Evolutionary conservation across 2,113 vertebrate species (phyloP), one percentile per base, ranked within the genome.

Genomic region (Peromyscus leucopus): DNA sequence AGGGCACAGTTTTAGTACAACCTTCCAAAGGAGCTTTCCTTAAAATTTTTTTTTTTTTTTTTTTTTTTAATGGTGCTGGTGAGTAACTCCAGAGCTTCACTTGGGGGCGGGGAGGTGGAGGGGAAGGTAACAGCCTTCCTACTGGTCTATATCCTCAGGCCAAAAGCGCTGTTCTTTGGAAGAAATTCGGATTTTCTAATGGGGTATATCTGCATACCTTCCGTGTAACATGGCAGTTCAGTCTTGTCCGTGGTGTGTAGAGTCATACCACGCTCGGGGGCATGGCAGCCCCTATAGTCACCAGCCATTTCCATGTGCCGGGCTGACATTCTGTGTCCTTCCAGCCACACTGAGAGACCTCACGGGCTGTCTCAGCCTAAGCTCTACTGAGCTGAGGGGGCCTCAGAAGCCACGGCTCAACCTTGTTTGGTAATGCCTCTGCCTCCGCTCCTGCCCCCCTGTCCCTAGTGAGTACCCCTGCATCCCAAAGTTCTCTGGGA

Each of bases 1-100:
- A 75, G 61, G 79, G 79, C 19, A 36, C 9, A 94, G 33, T 96
- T 95, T 90, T 16, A 85, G 94, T 88, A 92, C 75, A 91, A 94
- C 63, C 46, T 95, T 78, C 5, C 39, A 87, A 92, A 83, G 24
- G 31, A 93, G 31, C 86, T 24, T 39, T 33, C 21, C 16, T 16
- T 51, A 33, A 80, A 79, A 51, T n/a, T n/a, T n/a, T n/a, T n/a
- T n/a, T n/a, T n/a, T n/a, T n/a, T n/a, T n/a, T 71, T 36, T 59
- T 59, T 39, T 46, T 21, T 51, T 51, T 51, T 22, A 22, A 7
- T 55, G 8, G 7, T 31, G 16, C 46, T 48, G 31, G 61, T 65
- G 28, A 13, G 15, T 33, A 21, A 59, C 42, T 7, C 19, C 74
- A 88, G 8, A 46, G 10, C 10, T 16, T 55, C 69, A 15, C 17